Evolutionary conservation across 2,113 vertebrate genomes (phyloP).

Genomic region (Petaurus breviceps): DNA sequence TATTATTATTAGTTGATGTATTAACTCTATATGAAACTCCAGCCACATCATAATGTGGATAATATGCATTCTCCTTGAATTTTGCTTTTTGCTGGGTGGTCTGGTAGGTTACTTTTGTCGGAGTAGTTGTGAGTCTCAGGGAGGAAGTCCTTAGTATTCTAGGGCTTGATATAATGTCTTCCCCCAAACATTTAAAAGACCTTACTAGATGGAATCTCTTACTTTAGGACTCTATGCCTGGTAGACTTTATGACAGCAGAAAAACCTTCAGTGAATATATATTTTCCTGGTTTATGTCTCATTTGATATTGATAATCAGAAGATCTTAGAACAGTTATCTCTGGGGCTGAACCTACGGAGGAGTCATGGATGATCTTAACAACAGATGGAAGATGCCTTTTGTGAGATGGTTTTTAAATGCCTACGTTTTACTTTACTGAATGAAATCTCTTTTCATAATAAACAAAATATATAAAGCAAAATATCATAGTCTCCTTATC

Average conservation of each 20-base stretch:
- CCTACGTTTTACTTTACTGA: neutral
- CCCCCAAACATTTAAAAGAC: neutral
- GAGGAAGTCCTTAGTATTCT: neutral
- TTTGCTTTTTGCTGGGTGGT: too few species aligned
- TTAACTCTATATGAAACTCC: neutral
- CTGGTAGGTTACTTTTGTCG: neutral
- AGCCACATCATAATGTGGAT: neutral
- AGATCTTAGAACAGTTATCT: neutral
- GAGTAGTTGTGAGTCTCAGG: neutral
- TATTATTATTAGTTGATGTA: too few species aligned
- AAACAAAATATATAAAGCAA: neutral
- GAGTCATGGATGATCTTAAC: neutral
- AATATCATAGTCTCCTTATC: neutral
- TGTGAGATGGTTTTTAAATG: neutral
- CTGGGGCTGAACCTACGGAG: neutral
- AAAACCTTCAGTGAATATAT: too few species aligned
- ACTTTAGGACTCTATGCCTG: neutral
- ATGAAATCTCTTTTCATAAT: neutral
- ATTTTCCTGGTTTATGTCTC: neutral
- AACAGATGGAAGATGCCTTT: neutral
- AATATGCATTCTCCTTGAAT: neutral
- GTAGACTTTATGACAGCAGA: too few species aligned
- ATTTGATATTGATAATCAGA: neutral
- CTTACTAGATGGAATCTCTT: neutral
- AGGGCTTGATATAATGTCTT: neutral